These are phyloP conservation scores for Crocidura indochinensis DNA, from an alignment of 2,797 vertebrate species.

Conservation along the genomic window DNA sequence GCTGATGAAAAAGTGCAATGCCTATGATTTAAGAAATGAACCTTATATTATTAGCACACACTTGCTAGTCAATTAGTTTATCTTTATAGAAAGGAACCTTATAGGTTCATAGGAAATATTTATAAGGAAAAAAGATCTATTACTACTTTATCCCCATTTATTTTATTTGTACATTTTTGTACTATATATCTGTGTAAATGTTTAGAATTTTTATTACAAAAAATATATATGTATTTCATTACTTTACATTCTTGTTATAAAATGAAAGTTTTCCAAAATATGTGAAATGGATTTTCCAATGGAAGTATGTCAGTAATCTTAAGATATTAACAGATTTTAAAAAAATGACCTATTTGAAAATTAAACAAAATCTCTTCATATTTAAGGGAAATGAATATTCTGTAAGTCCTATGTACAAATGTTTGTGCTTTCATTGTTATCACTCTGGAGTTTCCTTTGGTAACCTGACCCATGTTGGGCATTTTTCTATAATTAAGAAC, in stretches of 20 bases:
- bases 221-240: conserved; percentile 89
- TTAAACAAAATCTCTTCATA: conserved; percentile 87
- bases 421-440: conserved; percentile 86
- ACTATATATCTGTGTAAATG: conserved; percentile 92
- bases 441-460: conserved; percentile 86
- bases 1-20: conserved; percentile 93
- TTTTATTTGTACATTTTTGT: conserved; percentile 92
- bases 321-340: conserved; percentile 86
- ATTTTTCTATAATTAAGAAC: conserved; percentile 92
- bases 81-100: conserved; percentile 92
- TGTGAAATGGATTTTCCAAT: conserved; percentile 88
- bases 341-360: conserved; percentile 89
- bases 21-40: conserved; percentile 91
- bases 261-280: conserved; percentile 90
- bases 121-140: conserved; percentile 91
- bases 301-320: conserved; percentile 87
- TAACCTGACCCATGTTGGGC: conserved; percentile 85
- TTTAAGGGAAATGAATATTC: conserved; percentile 83
- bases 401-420: conserved; percentile 89
- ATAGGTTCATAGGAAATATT: conserved; percentile 92
- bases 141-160: conserved; percentile 89
- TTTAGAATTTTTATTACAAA: conserved; percentile 89
- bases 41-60: conserved; percentile 95
- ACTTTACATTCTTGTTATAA: conserved; percentile 92
- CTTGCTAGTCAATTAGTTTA: conserved; percentile 93